Percentiles rank a stretch among this genome's conserved stretches.
phyloP scores from a whole-genome alignment of 2,888 invertebrate genomes.

The Toxonevra muliebris region DNA sequence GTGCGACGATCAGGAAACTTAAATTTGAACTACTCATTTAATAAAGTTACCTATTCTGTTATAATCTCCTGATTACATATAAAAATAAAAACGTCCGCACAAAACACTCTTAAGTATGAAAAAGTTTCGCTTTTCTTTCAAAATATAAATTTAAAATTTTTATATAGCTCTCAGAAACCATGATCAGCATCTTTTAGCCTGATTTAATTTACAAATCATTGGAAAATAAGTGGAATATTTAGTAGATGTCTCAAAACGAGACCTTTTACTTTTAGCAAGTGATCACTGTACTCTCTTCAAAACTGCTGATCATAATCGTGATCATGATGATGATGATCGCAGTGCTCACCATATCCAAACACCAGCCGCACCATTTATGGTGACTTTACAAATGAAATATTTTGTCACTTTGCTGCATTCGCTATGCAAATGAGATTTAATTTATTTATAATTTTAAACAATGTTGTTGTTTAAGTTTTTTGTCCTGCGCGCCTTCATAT shows the following conservation, averaged over 20 bases:
- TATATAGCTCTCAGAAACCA: too few relatives aligned
- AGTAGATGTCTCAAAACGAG: neutral
- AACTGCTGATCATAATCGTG: neutral
- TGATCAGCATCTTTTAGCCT: too few relatives aligned
- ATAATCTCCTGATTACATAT: too few relatives aligned
- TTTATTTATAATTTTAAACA: constrained; percentile 37
- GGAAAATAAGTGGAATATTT: neutral
- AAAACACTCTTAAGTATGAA: too few relatives aligned
- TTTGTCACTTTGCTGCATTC: constrained; percentile 48
- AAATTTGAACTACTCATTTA: too few relatives aligned
- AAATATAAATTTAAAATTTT: too few relatives aligned
- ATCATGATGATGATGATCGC: too few relatives aligned
- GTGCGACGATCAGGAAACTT: too few relatives aligned
- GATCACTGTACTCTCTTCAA: neutral
- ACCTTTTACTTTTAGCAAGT: neutral
- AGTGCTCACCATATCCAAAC: neutral
- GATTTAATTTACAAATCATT: neutral
- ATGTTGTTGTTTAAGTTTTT: neutral
- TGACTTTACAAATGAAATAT: constrained; percentile 39
- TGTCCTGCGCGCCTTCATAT: constrained; percentile 44
- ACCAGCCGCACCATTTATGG: constrained; percentile 55
- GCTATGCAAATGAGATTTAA: constrained; percentile 31
- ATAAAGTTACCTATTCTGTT: too few relatives aligned
- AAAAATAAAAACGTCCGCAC: too few relatives aligned
- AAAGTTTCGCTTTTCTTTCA: too few relatives aligned